Evolutionary conservation across 2,888 invertebrate species (phyloP).

Genomic region (Mythimna lalbum): DNA sequence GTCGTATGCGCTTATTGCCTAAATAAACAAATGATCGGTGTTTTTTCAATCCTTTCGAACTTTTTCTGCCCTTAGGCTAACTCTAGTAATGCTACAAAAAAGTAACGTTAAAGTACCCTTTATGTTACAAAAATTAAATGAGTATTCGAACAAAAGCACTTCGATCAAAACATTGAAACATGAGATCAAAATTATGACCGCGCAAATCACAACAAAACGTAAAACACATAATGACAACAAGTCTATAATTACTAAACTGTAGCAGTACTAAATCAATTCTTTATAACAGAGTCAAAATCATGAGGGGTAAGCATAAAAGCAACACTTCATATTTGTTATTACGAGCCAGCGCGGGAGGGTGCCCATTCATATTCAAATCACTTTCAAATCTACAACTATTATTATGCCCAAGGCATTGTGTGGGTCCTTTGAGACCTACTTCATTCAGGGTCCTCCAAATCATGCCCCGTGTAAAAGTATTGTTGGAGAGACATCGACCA

Average conservation of each 20-base stretch:
- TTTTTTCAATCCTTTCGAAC: constrained; percentile 49
- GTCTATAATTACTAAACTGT: constrained; percentile 84
- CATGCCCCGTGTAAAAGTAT: constrained; percentile 84
- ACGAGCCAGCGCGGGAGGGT: constrained; percentile 87
- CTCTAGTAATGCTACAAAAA: constrained; percentile 11
- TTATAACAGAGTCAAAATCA: constrained; percentile 86
- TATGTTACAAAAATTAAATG: constrained; percentile 11
- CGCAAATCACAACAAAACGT: constrained; percentile 65
- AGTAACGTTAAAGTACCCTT: constrained; percentile 1
- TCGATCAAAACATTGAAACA: constrained; percentile 44
- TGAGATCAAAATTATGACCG: constrained; percentile 62
- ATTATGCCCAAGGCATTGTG: constrained; percentile 88
- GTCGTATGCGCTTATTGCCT: constrained; percentile 19
- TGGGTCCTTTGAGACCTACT: constrained; percentile 88
- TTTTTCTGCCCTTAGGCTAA: constrained; percentile 16
- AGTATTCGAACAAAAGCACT: constrained; percentile 23
- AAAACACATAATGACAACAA: constrained; percentile 61
- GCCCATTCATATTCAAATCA: constrained; percentile 90
- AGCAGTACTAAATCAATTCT: constrained; percentile 82
- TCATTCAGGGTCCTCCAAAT: constrained; percentile 88
- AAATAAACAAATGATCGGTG: constrained; percentile 38
- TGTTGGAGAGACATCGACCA: constrained; percentile 74
- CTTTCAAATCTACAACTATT: constrained; percentile 91
- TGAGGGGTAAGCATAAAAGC: constrained; percentile 84
- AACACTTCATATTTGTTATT: constrained; percentile 90